Evolutionary conservation across 2,888 invertebrate species (phyloP).

Genomic region (Drosophila macrothrix): DNA sequence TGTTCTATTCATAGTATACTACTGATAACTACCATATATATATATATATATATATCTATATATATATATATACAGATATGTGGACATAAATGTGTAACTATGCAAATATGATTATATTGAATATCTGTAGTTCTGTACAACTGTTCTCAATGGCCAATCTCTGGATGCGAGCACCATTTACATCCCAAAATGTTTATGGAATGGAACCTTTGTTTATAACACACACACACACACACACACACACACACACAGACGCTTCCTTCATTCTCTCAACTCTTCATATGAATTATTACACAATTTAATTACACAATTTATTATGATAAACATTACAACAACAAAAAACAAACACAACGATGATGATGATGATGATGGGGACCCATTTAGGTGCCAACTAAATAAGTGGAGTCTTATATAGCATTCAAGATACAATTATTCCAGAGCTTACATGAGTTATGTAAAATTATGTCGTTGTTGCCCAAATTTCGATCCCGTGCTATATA

Average conservation of each 20-base stretch:
- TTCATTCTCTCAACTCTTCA: slow-evolving; percentile 49
- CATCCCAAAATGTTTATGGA: neutral
- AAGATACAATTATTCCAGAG: slow-evolving; percentile 58
- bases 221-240: neutral
- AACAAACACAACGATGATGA: slow-evolving; percentile 3
- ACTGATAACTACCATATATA: slow-evolving; percentile 32
- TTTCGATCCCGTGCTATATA: slow-evolving; percentile 45
- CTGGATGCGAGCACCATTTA: neutral
- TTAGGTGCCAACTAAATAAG: neutral
- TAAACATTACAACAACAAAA: slow-evolving; percentile 6
- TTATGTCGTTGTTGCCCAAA: slow-evolving; percentile 38
- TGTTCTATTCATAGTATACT: slow-evolving; percentile 61
- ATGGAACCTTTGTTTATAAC: neutral
- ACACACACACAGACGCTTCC: slow-evolving; percentile 32
- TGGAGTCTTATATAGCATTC: slow-evolving; percentile 8
- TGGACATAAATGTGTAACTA: slow-evolving; percentile 10
- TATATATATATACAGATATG: neutral
- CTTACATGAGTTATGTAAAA: slow-evolving; percentile 48
- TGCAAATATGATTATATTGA: slow-evolving; percentile 27
- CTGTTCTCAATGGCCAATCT: slow-evolving; percentile 52
- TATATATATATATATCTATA: slow-evolving; percentile 4
- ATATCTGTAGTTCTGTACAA: slow-evolving; percentile 34
- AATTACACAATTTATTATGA: slow-evolving; percentile 25
- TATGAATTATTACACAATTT: slow-evolving; percentile 41
- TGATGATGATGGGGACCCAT: neutral